A percentile compares a stretch with the other conserved stretches of the same genome.
Evolutionary conservation across 2,113 vertebrate genomes (phyloP).

Genomic region (Lethenteron camtschaticum): DNA sequence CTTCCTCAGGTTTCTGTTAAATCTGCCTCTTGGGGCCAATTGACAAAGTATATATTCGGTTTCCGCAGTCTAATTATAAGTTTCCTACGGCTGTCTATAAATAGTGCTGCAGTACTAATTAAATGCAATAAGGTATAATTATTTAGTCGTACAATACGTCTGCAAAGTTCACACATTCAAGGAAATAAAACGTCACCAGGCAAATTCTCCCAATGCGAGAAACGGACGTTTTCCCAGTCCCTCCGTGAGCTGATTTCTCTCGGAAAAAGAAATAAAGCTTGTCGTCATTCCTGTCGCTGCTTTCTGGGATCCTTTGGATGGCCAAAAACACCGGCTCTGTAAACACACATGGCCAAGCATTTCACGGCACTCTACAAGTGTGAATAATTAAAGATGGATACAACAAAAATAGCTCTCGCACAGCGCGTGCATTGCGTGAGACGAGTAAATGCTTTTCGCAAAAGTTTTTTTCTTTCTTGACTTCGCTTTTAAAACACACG

Average conservation of each 20-base stretch:
- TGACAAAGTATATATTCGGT: too few relatives aligned
- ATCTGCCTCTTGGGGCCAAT: too few relatives aligned
- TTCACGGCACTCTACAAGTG: neutral
- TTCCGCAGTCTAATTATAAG: too few relatives aligned
- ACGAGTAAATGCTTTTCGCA: slow-evolving; percentile 7
- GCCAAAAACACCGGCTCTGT: slow-evolving; percentile 80
- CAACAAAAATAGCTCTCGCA: slow-evolving; percentile 6
- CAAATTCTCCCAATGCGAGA: slow-evolving; percentile 91
- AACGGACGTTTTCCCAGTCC: slow-evolving; percentile 65
- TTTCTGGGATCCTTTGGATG: slow-evolving; percentile 86
- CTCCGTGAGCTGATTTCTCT: slow-evolving; percentile 65
- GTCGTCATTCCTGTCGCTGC: slow-evolving; percentile 74
- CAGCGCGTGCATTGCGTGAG: slow-evolving; percentile 3
- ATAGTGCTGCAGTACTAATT: too few relatives aligned
- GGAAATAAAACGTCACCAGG: slow-evolving; percentile 28
- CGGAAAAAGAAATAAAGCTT: slow-evolving; percentile 99
- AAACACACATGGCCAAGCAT: slow-evolving; percentile 7
- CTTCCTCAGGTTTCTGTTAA: too few relatives aligned
- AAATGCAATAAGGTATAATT: too few relatives aligned
- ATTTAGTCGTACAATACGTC: too few relatives aligned
- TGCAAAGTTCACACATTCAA: too few relatives aligned
- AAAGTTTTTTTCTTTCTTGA: slow-evolving; percentile 9
- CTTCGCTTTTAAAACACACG: slow-evolving; percentile 7
- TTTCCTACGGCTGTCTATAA: too few relatives aligned
- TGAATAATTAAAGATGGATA: slow-evolving; percentile 3